A percentile compares a stretch with the other conserved stretches of the same genome.
Evolutionary conservation across 23 tunicate species (phyloP).

Genomic region (Styela plicata): DNA sequence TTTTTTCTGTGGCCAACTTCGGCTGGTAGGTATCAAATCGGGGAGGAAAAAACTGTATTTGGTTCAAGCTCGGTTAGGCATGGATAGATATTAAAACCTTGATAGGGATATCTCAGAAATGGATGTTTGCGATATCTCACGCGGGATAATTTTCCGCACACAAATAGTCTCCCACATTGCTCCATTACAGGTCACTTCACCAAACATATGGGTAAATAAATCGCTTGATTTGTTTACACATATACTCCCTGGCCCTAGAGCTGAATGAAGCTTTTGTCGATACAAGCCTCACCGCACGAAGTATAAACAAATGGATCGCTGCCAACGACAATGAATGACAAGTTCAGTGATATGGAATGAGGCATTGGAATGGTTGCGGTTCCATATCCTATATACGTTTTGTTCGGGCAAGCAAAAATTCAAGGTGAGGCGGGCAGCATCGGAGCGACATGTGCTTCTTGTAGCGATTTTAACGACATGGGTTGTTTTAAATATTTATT

Average conservation of each 20-base stretch:
- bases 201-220: neutral
- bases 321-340: no score
- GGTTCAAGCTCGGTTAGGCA: neutral
- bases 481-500: no score
- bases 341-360: no score
- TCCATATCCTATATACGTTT: no score
- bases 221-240: neutral
- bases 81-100: neutral
- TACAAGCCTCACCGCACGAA: neutral
- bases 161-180: neutral
- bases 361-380: no score
- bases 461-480: no score
- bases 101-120: neutral
- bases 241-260: neutral
- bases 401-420: no score
- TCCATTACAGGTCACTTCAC: neutral
- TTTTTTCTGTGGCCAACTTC: no score
- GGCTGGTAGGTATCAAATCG: no score
- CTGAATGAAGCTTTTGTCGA: neutral
- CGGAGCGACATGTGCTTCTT: no score
- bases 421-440: no score
- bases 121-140: neutral
- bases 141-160: neutral
- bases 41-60: no score
- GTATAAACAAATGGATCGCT: neutral